Conservation (phyloP, 1,140 invertebrate species). For the Drosophila subobscura region DNA sequence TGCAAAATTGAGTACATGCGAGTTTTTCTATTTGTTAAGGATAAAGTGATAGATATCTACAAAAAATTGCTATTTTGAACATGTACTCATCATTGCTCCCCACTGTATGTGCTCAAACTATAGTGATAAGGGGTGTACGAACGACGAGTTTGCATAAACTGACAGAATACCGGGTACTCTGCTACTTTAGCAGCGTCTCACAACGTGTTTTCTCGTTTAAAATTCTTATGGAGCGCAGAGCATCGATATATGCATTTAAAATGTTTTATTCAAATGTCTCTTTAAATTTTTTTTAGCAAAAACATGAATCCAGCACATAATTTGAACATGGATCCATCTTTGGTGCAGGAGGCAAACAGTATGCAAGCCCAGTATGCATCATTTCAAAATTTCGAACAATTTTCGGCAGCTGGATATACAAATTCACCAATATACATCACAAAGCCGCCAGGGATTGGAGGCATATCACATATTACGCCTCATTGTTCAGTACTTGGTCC, state of each 20-base stretch:
- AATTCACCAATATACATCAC: slow-evolving; percentile 82
- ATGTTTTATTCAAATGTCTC: slow-evolving; percentile 1
- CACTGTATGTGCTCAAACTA: no score
- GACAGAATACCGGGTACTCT: no score
- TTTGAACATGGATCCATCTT: slow-evolving; percentile 57
- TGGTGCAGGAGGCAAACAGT: slow-evolving; percentile 55
- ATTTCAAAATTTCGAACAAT: slow-evolving; percentile 86
- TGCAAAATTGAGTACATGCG: no score
- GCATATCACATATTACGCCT: slow-evolving; percentile 65
- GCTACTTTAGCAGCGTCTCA: no score
- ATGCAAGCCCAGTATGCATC: slow-evolving; percentile 69
- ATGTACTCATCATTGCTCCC: no score
- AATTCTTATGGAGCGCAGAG: no score
- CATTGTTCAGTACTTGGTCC: slow-evolving; percentile 80
- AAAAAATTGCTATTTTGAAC: no score
- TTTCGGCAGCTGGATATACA: slow-evolving; percentile 84
- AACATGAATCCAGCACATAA: slow-evolving; percentile 65
- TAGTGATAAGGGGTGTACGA: no score
- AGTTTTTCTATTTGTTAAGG: no score
- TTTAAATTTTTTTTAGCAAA: slow-evolving; percentile 19
- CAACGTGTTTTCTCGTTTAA: no score
- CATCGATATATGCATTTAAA: neutral
- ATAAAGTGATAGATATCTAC: no score
- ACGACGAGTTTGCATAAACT: no score
- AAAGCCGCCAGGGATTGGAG: slow-evolving; percentile 57